Evolutionary conservation across 2,797 vertebrate species (phyloP).

Genomic region (Neosilurus mollespiculum): DNA sequence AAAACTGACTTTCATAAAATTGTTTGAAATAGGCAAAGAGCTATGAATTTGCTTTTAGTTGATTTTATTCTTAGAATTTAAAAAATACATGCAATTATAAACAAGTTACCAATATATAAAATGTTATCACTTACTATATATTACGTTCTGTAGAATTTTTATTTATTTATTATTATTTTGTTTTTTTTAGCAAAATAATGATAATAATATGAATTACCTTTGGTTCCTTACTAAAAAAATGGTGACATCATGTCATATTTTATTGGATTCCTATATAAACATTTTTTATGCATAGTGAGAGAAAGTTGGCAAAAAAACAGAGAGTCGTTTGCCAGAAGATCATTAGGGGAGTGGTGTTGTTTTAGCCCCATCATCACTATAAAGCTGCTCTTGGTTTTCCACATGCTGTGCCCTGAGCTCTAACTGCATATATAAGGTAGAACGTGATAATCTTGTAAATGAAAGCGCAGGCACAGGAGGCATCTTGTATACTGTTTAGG

Average conservation of each 20-base stretch:
- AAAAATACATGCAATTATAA: neutral
- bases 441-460: constrained; percentile 74
- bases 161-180: too few relatives aligned
- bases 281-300: constrained; percentile 15
- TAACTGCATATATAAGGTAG: constrained; percentile 59
- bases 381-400: constrained; percentile 40
- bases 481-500: constrained; percentile 43
- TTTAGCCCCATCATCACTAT: constrained; percentile 40
- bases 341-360: constrained; percentile 46
- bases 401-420: constrained; percentile 57
- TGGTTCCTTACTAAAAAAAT: neutral
- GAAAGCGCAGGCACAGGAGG: constrained; percentile 66
- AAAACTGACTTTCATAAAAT: neutral
- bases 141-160: neutral
- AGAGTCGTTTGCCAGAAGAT: constrained; percentile 39
- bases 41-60: neutral
- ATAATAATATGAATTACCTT: neutral
- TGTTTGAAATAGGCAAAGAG: neutral
- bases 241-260: neutral
- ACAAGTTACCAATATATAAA: neutral
- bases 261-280: neutral
- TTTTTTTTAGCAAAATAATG: neutral
- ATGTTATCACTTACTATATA: neutral
- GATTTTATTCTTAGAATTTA: neutral
- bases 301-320: constrained; percentile 39